Conservation (phyloP, 1,140 invertebrate genomes). For the Agrypnia vestita region DNA sequence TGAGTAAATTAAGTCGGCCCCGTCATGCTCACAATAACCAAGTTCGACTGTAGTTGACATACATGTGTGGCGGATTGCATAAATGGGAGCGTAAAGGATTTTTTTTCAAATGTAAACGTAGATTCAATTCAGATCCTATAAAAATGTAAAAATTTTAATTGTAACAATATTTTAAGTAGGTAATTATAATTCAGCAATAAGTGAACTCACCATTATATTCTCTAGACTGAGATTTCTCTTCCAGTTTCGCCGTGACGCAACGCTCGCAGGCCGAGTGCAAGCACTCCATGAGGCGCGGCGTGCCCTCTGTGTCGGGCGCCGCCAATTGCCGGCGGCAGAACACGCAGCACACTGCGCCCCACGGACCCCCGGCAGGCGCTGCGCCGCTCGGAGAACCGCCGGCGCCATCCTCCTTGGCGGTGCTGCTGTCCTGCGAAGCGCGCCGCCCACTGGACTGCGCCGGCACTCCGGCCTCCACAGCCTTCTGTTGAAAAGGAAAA, state of each 20-base stretch:
- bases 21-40: too few relatives aligned
- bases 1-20: too few relatives aligned
- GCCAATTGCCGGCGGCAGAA: constrained; percentile 64
- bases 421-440: constrained; percentile 15
- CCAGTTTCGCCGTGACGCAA: constrained; percentile 81
- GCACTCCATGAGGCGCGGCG: constrained; percentile 88
- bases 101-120: too few relatives aligned
- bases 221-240: constrained; percentile 68
- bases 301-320: constrained; percentile 62
- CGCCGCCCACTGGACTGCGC: constrained; percentile 41
- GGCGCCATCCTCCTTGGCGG: neutral
- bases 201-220: constrained; percentile 21
- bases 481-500: neutral
- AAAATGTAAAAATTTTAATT: too few relatives aligned
- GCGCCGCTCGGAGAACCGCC: neutral
- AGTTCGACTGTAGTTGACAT: too few relatives aligned
- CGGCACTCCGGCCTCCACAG: constrained; percentile 7
- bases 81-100: too few relatives aligned
- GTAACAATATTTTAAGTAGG: too few relatives aligned
- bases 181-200: neutral
- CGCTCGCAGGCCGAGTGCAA: constrained; percentile 87
- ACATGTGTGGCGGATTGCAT: too few relatives aligned
- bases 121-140: too few relatives aligned
- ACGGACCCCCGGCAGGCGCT: neutral
- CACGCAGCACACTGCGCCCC: constrained; percentile 62